Percentiles rank a stretch among this genome's conserved stretches.
These are phyloP conservation scores for Rugalucina vietnamica DNA, from an alignment of 2,888 invertebrate genomes.

Conservation along the genomic window DNA sequence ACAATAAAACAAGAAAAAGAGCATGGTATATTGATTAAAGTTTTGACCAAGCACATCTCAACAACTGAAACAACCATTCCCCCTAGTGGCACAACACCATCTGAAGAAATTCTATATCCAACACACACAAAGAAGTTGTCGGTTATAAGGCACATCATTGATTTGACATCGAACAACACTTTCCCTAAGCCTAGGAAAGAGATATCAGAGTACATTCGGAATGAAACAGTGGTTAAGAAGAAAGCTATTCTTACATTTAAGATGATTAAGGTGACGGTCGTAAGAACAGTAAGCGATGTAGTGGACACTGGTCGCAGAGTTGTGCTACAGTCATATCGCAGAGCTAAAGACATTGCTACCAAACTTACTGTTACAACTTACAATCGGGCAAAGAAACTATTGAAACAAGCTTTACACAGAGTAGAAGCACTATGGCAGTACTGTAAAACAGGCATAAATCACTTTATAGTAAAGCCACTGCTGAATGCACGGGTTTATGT, in stretches of 20 bases:
- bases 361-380: slow-evolving; percentile 49
- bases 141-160: slow-evolving; percentile 34
- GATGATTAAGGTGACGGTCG: slow-evolving; percentile 56
- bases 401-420: slow-evolving; percentile 44
- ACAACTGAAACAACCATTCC: too few species aligned
- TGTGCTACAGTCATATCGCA: slow-evolving; percentile 51
- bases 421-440: slow-evolving; percentile 57
- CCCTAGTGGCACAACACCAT: too few species aligned
- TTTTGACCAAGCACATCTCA: too few species aligned
- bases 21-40: too few species aligned
- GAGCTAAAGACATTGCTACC: slow-evolving; percentile 51
- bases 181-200: slow-evolving; percentile 58
- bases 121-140: slow-evolving; percentile 2
- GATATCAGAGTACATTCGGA: slow-evolving; percentile 49
- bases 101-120: background rate
- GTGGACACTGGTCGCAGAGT: slow-evolving; percentile 38
- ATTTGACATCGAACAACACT: slow-evolving; percentile 54
- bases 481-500: slow-evolving; percentile 51
- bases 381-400: slow-evolving; percentile 27
- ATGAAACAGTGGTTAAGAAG: slow-evolving; percentile 38
- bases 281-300: slow-evolving; percentile 18
- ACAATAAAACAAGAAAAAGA: background rate
- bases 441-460: slow-evolving; percentile 54
- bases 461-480: slow-evolving; percentile 56
- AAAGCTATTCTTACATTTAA: slow-evolving; percentile 46